phyloP scores from a whole-genome alignment of 2,888 invertebrate species.

The Thymelicus sylvestris region DNA sequence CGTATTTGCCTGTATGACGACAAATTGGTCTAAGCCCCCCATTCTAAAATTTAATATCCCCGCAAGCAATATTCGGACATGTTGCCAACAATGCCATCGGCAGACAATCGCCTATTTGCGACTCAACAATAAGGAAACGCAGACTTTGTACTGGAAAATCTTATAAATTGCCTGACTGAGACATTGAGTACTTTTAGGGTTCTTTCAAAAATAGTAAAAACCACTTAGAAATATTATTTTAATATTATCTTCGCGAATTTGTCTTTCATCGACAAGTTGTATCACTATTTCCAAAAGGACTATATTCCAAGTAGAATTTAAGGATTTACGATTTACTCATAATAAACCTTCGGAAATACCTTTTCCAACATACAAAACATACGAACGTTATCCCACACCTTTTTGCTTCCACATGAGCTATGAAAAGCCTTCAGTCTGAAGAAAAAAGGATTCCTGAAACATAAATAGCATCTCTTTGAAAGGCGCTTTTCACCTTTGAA shows the following conservation, averaged over 20 bases:
- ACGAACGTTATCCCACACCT: constrained; percentile 7
- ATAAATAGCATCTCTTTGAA: constrained; percentile 38
- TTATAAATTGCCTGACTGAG: constrained; percentile 30
- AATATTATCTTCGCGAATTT: neutral
- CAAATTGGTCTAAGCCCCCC: constrained; percentile 23
- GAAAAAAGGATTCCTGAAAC: constrained; percentile 32
- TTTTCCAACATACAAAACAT: constrained; percentile 1
- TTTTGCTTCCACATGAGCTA: constrained; percentile 13
- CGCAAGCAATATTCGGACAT: constrained; percentile 35
- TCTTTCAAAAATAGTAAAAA: neutral
- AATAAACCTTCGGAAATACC: neutral
- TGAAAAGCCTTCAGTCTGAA: constrained; percentile 32
- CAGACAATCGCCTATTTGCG: constrained; percentile 37
- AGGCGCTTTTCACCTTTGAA: constrained; percentile 36
- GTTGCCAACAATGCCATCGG: constrained; percentile 31
- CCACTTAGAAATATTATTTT: neutral
- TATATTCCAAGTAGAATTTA: neutral
- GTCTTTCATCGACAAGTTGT: too few relatives aligned
- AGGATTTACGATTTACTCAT: neutral
- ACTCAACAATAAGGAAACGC: constrained; percentile 35
- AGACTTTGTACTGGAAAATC: constrained; percentile 36
- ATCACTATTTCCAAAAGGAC: too few relatives aligned
- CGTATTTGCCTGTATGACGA: constrained; percentile 20
- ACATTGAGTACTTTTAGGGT: constrained; percentile 31
- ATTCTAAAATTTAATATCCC: constrained; percentile 34